Base-by-base conservation (phyloP, 2,888 invertebrate species). In the Melanostoma mellinum region DNA sequence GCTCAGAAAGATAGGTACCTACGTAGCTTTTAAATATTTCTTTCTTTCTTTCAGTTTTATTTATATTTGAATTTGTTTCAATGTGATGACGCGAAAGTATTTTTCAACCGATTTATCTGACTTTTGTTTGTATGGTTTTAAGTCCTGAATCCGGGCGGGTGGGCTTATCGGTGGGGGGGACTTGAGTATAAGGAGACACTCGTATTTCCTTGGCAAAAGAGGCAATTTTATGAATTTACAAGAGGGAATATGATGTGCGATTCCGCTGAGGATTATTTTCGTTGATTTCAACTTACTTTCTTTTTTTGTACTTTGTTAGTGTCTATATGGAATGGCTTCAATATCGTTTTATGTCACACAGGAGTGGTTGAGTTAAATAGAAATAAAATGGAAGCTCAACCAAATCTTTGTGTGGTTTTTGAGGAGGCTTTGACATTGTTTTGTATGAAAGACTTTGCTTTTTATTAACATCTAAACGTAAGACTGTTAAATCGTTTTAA, bases 61-160 rank as follows among this genome's bases (percentile, higher is more conserved):
- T 79, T 75, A 75, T 65, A 71, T 84, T 84, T 79, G 71, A 71
- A 84, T 79, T 79, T 74, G 60, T 74, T 79, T 74, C 60, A 65
- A 67, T 63, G 68, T 71, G 71, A 71, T 84, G 65, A 74, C 60
- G 60, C 71, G 63, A 63, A 63, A 63, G 63, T 50, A 61, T 61
- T 20, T 61, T 8, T 1, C 35, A 61, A 2, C 20, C 36, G 44
- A 9, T 46, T 2, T 61, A 60, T 46, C 20, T 20, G 35, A 63
- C 48, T 52, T n/a, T 46, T 46, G 10, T 53, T n/a, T 52, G 35
- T 55, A 9, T 60, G 6, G 33, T 4, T 60, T 36, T 46, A 30
- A 61, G 6, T 72, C n/a, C 33, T 52, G 42, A 42, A 6, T 42
- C 6, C 9, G 42, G 6, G 42, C 2, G 6, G 42, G 42, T 6